A percentile compares a stretch with the other conserved stretches of the same genome.
These are phyloP conservation scores for Polyommatus iphigenia DNA, from an alignment of 2,888 invertebrate genomes.

Conservation along the genomic window DNA sequence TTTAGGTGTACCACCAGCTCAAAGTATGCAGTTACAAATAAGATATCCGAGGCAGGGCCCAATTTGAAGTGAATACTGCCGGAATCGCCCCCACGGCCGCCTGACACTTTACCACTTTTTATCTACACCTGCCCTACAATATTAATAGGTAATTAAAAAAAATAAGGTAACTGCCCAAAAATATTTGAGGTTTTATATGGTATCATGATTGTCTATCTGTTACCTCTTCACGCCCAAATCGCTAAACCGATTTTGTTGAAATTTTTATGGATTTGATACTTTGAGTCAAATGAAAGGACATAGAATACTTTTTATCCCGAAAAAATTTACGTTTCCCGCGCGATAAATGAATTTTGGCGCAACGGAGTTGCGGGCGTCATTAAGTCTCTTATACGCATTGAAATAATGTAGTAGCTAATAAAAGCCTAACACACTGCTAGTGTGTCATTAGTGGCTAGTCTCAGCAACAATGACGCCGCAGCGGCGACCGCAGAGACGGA, in stretches of 20 bases:
- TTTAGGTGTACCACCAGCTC: constrained; percentile 31
- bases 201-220: not conserved
- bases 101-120: constrained; percentile 6
- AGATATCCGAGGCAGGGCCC: constrained; percentile 16
- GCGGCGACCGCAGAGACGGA: not conserved
- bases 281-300: too few species aligned
- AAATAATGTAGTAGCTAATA: not conserved
- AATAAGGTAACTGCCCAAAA: not conserved
- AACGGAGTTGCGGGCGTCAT: too few species aligned
- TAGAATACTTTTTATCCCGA: too few species aligned
- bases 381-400: too few species aligned
- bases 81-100: not conserved
- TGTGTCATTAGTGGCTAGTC: not conserved
- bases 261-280: too few species aligned
- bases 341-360: too few species aligned
- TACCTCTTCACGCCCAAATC: too few species aligned
- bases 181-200: not conserved
- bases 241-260: too few species aligned
- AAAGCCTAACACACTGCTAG: not conserved
- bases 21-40: constrained; percentile 33
- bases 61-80: constrained; percentile 3
- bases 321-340: too few species aligned
- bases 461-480: not conserved
- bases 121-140: not conserved
- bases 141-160: too few species aligned